Evolutionary conservation across 2,888 invertebrate genomes (phyloP).

Genomic region (Lathronympha strigana): DNA sequence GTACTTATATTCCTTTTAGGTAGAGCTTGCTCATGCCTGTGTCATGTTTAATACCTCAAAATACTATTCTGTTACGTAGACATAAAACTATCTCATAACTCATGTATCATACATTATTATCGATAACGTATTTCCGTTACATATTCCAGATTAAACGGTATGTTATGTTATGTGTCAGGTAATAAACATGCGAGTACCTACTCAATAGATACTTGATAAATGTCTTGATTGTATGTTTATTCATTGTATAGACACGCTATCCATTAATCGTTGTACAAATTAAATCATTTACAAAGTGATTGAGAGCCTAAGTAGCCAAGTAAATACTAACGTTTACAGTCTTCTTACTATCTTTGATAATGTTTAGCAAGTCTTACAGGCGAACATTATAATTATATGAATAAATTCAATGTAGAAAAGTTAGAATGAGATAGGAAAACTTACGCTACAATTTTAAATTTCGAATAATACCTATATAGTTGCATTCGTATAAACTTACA

Average conservation of each 20-base stretch:
- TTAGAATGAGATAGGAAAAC: no score
- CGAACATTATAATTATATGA: no score
- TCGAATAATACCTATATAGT: no score
- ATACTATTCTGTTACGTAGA: conserved; percentile 3
- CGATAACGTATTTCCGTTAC: conserved; percentile 26
- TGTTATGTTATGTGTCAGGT: conserved; percentile 27
- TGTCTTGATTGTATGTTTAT: neutral
- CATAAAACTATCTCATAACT: neutral
- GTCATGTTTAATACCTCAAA: conserved; percentile 24
- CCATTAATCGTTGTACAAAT: conserved; percentile 12
- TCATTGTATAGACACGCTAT: neutral
- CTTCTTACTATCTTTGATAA: no score
- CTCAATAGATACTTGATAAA: conserved; percentile 28
- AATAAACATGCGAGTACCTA: conserved; percentile 36
- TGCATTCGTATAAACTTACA: no score
- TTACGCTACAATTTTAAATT: no score
- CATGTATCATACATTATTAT: conserved; percentile 1
- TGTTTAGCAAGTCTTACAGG: no score
- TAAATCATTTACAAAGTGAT: neutral
- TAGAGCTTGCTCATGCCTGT: conserved; percentile 19
- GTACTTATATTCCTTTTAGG: conserved; percentile 20
- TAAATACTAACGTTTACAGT: no score
- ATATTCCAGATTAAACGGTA: conserved; percentile 9
- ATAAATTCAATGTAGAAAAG: no score
- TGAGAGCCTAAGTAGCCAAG: no score